Conservation (phyloP, 30 jellyfish, hydroid and myxozoan genomes). For the Aurelia sp. region DNA sequence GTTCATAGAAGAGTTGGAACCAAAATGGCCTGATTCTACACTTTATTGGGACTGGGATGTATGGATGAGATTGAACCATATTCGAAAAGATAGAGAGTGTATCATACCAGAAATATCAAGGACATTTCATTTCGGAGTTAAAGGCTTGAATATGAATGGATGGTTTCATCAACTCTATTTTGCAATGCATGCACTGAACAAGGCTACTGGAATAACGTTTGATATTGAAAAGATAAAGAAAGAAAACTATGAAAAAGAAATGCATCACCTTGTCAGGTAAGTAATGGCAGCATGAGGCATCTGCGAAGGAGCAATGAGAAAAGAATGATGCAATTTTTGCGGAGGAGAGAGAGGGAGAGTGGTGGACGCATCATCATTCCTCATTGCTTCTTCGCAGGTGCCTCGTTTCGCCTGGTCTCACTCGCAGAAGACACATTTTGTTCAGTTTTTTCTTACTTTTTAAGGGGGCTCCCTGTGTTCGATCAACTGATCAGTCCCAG, state of each 20-base stretch:
- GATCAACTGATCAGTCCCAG: too few species aligned
- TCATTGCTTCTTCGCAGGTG: too few species aligned
- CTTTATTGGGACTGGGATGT: slow-evolving; percentile 97
- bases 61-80: slow-evolving; percentile 94
- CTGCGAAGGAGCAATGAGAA: too few species aligned
- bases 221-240: slow-evolving; percentile 69
- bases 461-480: too few species aligned
- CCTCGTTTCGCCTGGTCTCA: too few species aligned
- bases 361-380: too few species aligned
- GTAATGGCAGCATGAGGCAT: too few species aligned
- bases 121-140: slow-evolving; percentile 97
- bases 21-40: slow-evolving; percentile 85
- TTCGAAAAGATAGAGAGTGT: slow-evolving; percentile 97
- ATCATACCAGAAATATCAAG: slow-evolving; percentile 97
- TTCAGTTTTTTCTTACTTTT: too few species aligned
- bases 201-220: slow-evolving; percentile 76
- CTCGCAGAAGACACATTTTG: too few species aligned
- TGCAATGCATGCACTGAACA: slow-evolving; percentile 80
- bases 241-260: slow-evolving; percentile 79
- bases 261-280: slow-evolving; percentile 74
- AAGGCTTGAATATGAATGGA: slow-evolving; percentile 84
- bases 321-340: too few species aligned
- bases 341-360: too few species aligned
- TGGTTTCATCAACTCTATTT: slow-evolving; percentile 84
- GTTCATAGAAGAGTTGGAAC: slow-evolving; percentile 81